These are phyloP conservation scores for Corythornis madagascariensis DNA, from an alignment of 2,113 vertebrate species.

Conservation along the genomic window DNA sequence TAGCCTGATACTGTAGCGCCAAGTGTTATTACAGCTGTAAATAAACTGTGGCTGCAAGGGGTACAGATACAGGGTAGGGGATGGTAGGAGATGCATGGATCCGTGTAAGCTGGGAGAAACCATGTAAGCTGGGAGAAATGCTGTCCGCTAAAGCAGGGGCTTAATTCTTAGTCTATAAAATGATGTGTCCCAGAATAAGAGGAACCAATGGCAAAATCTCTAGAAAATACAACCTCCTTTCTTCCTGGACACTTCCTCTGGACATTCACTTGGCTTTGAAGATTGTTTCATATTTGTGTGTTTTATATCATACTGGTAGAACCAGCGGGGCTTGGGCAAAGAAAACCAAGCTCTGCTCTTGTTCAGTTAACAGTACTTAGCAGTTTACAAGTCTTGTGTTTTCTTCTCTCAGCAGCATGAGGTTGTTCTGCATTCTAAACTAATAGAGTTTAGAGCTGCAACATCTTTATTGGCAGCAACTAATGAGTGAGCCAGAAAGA, in stretches of 20 bases:
- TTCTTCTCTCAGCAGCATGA: background rate
- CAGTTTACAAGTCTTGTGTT: background rate
- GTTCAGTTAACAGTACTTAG: background rate
- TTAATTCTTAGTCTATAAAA: background rate
- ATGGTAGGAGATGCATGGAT: background rate
- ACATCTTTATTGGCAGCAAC: background rate
- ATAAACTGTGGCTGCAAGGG: background rate
- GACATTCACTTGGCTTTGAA: background rate
- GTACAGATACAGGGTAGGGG: background rate
- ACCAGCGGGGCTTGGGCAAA: background rate
- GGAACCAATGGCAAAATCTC: background rate
- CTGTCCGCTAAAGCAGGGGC: background rate
- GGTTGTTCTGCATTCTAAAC: background rate
- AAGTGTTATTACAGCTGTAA: background rate
- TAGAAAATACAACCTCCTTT: rapidly evolving
- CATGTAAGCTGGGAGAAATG: background rate
- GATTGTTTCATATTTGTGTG: background rate
- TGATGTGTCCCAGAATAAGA: background rate
- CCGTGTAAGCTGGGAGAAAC: rapidly evolving
- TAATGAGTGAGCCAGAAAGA: conserved; percentile 7
- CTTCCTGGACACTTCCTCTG: background rate
- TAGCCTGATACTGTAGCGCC: background rate
- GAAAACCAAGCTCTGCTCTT: background rate
- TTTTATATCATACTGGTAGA: background rate
- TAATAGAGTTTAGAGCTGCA: background rate